Percentiles rank a stretch among this genome's conserved stretches.
These are phyloP conservation scores for Hafferia zeledoni DNA, from an alignment of 2,797 vertebrate genomes.

Conservation along the genomic window DNA sequence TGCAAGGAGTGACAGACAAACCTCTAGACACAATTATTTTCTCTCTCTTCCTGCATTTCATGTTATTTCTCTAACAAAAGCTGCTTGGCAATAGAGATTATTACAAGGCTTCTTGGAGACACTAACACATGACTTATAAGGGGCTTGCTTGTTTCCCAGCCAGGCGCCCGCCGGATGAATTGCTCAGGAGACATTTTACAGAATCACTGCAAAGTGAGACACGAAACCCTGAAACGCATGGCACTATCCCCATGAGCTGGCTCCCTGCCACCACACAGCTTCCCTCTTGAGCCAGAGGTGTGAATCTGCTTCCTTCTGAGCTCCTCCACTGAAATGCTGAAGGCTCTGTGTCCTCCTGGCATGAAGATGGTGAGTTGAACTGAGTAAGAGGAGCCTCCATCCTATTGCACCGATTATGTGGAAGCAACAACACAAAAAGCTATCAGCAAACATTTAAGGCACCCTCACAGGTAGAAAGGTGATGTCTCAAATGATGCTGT, in stretches of 20 bases:
- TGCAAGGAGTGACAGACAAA: neutral
- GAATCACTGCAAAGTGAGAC: neutral
- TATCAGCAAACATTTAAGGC: slow-evolving; percentile 17
- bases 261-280: neutral
- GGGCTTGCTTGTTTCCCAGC: neutral
- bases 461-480: neutral
- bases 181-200: neutral
- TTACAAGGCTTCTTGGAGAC: slow-evolving; percentile 34
- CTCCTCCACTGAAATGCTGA: neutral
- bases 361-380: neutral
- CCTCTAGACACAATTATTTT: slow-evolving; percentile 17
- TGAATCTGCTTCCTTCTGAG: neutral
- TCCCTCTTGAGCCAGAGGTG: neutral
- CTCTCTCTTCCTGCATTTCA: neutral
- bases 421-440: neutral
- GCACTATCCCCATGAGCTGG: neutral
- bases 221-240: neutral
- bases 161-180: neutral
- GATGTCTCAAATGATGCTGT: slow-evolving; percentile 1
- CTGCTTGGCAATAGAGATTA: slow-evolving; percentile 32
- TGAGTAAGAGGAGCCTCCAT: fast-evolving
- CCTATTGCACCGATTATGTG: neutral
- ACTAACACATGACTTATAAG: neutral
- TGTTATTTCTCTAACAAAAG: slow-evolving; percentile 28
- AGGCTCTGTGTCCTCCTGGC: neutral